These are phyloP conservation scores for Archips xylosteana DNA, from an alignment of 2,888 invertebrate genomes.

Conservation along the genomic window DNA sequence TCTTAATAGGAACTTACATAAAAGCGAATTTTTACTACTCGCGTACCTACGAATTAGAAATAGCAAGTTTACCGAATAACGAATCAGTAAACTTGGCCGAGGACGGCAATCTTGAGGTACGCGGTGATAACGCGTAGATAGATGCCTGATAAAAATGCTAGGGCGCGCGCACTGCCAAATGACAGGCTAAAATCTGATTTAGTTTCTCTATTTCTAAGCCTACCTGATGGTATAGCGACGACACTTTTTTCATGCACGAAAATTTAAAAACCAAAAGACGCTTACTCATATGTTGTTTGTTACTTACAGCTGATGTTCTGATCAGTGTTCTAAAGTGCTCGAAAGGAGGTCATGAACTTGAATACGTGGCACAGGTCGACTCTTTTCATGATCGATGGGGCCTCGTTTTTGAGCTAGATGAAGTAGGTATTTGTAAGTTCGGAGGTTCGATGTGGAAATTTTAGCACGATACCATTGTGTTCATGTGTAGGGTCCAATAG, in stretches of 20 bases:
- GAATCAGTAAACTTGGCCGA: constrained; percentile 16
- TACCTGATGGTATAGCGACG: not conserved
- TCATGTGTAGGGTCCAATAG: too few relatives aligned
- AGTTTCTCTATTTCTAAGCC: not conserved
- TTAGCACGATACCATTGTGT: too few relatives aligned
- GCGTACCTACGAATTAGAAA: not conserved
- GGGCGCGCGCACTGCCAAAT: constrained; percentile 11
- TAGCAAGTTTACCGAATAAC: not conserved
- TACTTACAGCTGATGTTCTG: too few relatives aligned
- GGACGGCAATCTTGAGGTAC: constrained; percentile 29
- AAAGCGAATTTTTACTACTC: not conserved
- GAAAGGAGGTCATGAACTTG: too few relatives aligned
- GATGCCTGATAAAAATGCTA: constrained; percentile 31
- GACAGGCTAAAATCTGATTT: not conserved
- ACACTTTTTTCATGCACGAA: not conserved
- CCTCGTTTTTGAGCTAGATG: too few relatives aligned
- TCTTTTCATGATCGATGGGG: too few relatives aligned
- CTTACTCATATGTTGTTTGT: too few relatives aligned
- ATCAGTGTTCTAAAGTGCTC: too few relatives aligned
- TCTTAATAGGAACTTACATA: not conserved
- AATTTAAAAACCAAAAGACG: too few relatives aligned
- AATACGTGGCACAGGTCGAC: too few relatives aligned
- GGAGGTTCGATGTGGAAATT: too few relatives aligned
- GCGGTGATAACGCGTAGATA: constrained; percentile 33
- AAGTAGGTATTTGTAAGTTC: too few relatives aligned